phyloP scores from a whole-genome alignment of 2,797 vertebrate species.

The Danio kyathit region DNA sequence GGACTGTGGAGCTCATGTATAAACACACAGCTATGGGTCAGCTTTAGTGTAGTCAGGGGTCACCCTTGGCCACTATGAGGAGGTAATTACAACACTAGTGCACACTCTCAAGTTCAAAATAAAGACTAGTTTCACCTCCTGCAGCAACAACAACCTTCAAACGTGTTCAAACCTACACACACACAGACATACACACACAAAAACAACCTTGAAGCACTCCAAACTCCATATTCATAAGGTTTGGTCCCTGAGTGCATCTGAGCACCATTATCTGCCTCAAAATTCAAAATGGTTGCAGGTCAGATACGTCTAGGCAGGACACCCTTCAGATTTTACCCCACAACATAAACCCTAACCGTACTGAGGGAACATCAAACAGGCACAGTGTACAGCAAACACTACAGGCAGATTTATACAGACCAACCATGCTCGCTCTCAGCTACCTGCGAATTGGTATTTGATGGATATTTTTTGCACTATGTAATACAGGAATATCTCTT shows the following conservation, averaged over 20 bases:
- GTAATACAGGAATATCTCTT: background rate
- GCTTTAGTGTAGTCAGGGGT: constrained; percentile 41
- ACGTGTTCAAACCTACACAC: constrained; percentile 50
- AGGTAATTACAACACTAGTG: constrained; percentile 59
- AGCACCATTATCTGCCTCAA: constrained; percentile 65
- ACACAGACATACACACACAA: constrained; percentile 38
- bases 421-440: background rate
- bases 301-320: constrained; percentile 55
- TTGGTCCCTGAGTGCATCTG: constrained; percentile 69
- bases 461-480: background rate
- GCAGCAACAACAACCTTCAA: constrained; percentile 58
- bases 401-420: background rate
- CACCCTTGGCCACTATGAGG: constrained; percentile 54
- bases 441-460: background rate
- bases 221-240: constrained; percentile 79
- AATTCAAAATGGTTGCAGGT: constrained; percentile 73
- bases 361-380: constrained; percentile 5
- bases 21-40: constrained; percentile 25
- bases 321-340: constrained; percentile 32
- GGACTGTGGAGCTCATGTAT: constrained; percentile 51
- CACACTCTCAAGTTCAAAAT: constrained; percentile 59
- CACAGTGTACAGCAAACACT: constrained; percentile 7
- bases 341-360: constrained; percentile 40
- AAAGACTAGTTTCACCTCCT: constrained; percentile 50
- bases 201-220: constrained; percentile 75